These are phyloP conservation scores for Coelopa pilipes DNA, from an alignment of 2,888 invertebrate species.

Conservation along the genomic window DNA sequence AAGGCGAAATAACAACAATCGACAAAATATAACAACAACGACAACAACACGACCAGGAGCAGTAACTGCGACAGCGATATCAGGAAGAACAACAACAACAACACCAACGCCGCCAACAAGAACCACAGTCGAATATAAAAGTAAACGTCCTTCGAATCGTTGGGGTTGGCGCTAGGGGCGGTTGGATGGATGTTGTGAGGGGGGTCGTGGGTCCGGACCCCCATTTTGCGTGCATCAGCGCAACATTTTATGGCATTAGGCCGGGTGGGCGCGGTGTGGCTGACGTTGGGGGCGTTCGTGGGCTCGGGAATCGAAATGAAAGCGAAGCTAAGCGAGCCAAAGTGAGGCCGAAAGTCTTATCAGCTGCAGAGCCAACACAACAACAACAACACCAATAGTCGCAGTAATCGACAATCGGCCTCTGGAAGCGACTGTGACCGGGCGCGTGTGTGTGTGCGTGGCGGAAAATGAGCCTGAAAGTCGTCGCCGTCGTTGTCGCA, in stretches of 20 bases:
- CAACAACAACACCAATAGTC: constrained; percentile 5
- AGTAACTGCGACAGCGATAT: no score
- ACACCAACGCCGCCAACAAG: constrained; percentile 27
- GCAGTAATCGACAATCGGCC: neutral
- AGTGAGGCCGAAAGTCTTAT: constrained; percentile 17
- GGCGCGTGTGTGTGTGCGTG: no score
- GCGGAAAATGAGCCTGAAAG: constrained; percentile 15
- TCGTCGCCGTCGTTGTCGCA: neutral
- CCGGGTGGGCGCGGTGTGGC: neutral
- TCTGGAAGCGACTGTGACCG: no score
- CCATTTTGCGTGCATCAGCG: constrained; percentile 61
- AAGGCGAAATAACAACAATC: neutral
- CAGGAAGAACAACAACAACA: constrained; percentile 38
- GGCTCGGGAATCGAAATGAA: no score
- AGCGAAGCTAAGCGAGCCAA: no score
- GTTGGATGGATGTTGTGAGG: no score
- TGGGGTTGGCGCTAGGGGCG: constrained; percentile 2
- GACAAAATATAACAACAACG: no score
- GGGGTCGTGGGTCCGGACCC: constrained; percentile 47
- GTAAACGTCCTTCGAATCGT: constrained; percentile 12
- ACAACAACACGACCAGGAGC: no score
- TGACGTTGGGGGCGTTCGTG: no score
- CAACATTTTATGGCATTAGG: constrained; percentile 53
- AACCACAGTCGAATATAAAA: constrained; percentile 17
- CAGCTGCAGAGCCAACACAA: constrained; percentile 23